phyloP scores from a whole-genome alignment of 2,797 vertebrate species.

The Gobionotothen gibberifrons region DNA sequence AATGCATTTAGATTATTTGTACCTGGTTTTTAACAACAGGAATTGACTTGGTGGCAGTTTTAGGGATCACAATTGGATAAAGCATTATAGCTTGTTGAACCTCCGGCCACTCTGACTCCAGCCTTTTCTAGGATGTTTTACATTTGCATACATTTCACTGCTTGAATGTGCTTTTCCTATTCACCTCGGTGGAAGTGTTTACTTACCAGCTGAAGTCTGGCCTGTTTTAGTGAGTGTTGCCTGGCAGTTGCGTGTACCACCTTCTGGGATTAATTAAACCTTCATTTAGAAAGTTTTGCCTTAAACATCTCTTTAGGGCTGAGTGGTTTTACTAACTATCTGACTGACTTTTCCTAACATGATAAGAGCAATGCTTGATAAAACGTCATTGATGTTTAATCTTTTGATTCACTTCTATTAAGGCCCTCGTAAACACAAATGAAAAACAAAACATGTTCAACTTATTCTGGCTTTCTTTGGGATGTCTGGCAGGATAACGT shows the following conservation, averaged over 20 bases:
- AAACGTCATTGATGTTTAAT: neutral
- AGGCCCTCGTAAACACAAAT: too few species aligned
- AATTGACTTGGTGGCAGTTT: neutral
- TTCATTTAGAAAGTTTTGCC: neutral
- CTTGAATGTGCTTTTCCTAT: neutral
- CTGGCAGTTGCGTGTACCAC: neutral
- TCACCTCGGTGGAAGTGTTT: neutral
- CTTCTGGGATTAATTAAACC: neutral
- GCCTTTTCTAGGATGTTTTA: neutral
- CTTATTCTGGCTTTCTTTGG: neutral
- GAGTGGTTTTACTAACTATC: neutral
- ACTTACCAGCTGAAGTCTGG: neutral
- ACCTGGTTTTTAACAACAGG: neutral
- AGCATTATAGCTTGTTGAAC: neutral
- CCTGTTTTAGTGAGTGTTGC: neutral
- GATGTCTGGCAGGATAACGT: neutral
- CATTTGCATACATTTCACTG: conserved; percentile 1
- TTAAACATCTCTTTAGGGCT: neutral
- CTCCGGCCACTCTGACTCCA: neutral
- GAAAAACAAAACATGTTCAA: neutral
- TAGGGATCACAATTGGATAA: neutral
- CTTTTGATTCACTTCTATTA: neutral
- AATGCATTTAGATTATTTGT: neutral
- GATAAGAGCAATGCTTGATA: neutral
- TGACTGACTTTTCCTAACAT: neutral